A percentile compares a stretch with the other conserved stretches of the same genome.
Evolutionary conservation across 1,140 invertebrate genomes (phyloP).

Genomic region (Harpegnathos saltator): DNA sequence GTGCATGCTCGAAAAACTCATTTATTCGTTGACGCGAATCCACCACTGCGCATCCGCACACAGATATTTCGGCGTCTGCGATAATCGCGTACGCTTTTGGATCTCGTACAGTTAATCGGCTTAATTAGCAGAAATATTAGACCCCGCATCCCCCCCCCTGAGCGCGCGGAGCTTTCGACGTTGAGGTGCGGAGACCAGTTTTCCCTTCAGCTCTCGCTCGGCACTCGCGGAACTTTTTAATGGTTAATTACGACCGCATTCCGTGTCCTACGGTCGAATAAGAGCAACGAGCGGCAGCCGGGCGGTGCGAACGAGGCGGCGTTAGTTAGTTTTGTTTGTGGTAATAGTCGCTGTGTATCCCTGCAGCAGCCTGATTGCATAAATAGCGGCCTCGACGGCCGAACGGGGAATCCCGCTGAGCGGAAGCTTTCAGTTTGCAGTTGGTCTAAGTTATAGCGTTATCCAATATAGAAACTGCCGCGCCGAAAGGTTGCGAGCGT

Average conservation of each 20-base stretch:
- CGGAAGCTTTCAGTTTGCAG: slow-evolving; percentile 28
- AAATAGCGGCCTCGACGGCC: slow-evolving; percentile 15
- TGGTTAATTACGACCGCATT: slow-evolving; percentile 45
- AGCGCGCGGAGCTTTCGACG: neutral
- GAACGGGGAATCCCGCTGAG: slow-evolving; percentile 13
- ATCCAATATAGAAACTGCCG: slow-evolving; percentile 53
- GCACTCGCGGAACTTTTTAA: slow-evolving; percentile 34
- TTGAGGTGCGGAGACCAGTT: slow-evolving; percentile 14
- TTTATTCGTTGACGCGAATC: too few species aligned
- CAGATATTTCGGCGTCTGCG: too few species aligned
- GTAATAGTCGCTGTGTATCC: slow-evolving; percentile 1
- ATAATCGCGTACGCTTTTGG: neutral
- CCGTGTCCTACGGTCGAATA: neutral
- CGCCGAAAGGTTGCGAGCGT: neutral
- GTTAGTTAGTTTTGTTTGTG: slow-evolving; percentile 32
- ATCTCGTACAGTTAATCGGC: slow-evolving; percentile 17
- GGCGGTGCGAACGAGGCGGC: neutral
- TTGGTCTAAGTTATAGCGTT: slow-evolving; percentile 58
- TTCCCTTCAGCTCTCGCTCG: slow-evolving; percentile 12
- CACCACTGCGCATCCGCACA: too few species aligned
- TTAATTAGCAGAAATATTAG: slow-evolving; percentile 31
- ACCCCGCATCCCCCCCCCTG: neutral
- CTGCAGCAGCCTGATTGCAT: slow-evolving; percentile 24
- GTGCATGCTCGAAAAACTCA: too few species aligned
- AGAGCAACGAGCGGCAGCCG: slow-evolving; percentile 16